A percentile compares a stretch with the other conserved stretches of the same genome.
Evolutionary conservation across 2,888 invertebrate species (phyloP).

Genomic region (Bembecia ichneumoniformis): DNA sequence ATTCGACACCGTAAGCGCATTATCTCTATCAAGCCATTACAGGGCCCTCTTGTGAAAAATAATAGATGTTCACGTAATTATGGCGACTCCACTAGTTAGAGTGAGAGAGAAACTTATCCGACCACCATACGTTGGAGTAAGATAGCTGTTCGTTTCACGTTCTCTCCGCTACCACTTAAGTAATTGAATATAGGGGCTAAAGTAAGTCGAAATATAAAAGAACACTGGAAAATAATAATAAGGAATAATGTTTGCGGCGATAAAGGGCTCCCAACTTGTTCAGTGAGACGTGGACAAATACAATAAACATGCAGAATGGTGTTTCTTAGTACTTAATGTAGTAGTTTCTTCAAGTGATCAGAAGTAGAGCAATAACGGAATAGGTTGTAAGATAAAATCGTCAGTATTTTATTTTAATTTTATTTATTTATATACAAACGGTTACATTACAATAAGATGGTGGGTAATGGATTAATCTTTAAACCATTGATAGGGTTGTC

Average conservation of each 20-base stretch:
- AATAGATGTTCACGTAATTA: slow-evolving; percentile 69
- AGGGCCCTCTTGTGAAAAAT: slow-evolving; percentile 59
- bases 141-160: slow-evolving; percentile 33
- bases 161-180: slow-evolving; percentile 57
- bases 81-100: slow-evolving; percentile 37
- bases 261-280: slow-evolving; percentile 31
- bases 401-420: no score
- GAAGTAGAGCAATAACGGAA: no score
- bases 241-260: slow-evolving; percentile 39
- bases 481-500: no score
- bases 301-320: slow-evolving; percentile 26
- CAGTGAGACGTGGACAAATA: slow-evolving; percentile 33
- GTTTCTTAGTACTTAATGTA: slow-evolving; percentile 13
- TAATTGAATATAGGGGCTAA: slow-evolving; percentile 61
- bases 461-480: no score
- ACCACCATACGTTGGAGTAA: slow-evolving; percentile 26
- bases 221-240: slow-evolving; percentile 61
- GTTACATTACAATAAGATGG: no score
- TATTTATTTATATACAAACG: no score
- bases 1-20: slow-evolving; percentile 42
- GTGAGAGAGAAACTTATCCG: slow-evolving; percentile 16
- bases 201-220: slow-evolving; percentile 48
- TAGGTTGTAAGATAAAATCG: no score
- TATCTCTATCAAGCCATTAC: slow-evolving; percentile 58
- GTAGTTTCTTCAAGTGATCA: no score